phyloP scores from a whole-genome alignment of 1,140 invertebrate species.

The Nephila pilipes region DNA sequence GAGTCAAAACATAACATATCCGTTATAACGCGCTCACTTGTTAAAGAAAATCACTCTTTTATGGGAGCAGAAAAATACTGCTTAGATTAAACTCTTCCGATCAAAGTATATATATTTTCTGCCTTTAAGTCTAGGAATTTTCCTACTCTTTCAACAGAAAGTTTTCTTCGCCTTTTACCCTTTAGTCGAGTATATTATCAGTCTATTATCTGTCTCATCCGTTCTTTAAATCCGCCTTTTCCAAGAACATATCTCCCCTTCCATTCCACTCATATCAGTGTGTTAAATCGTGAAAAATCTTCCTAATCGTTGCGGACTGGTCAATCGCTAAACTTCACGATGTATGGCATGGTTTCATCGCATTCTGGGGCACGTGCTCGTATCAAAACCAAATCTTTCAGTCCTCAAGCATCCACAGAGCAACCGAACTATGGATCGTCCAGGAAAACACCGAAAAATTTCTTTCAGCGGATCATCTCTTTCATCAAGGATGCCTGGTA shows the following conservation, averaged over 20 bases:
- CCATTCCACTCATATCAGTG: constrained; percentile 55
- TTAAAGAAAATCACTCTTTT: constrained; percentile 50
- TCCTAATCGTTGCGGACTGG: background rate
- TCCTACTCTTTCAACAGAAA: background rate
- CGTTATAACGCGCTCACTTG: constrained; percentile 40
- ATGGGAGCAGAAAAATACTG: constrained; percentile 22
- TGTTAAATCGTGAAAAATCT: background rate
- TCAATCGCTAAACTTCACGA: background rate
- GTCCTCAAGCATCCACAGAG: background rate
- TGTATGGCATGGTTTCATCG: constrained; percentile 70
- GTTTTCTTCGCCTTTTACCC: constrained; percentile 23
- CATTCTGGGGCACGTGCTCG: constrained; percentile 58
- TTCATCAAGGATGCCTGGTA: constrained; percentile 68
- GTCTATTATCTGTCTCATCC: constrained; percentile 27
- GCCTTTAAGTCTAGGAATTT: constrained; percentile 41
- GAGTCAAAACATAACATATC: constrained; percentile 57
- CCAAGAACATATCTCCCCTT: constrained; percentile 54
- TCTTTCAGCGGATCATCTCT: constrained; percentile 39
- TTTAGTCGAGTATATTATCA: background rate
- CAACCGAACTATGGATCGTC: background rate
- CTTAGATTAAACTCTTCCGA: constrained; percentile 12
- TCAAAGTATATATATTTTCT: constrained; percentile 68
- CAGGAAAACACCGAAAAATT: constrained; percentile 10
- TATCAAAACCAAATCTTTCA: constrained; percentile 48
- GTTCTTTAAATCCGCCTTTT: constrained; percentile 23